A percentile compares a stretch with the other conserved stretches of the same genome.
Evolutionary conservation across 2,888 invertebrate species (phyloP).

Genomic region (Leucophenga montana): DNA sequence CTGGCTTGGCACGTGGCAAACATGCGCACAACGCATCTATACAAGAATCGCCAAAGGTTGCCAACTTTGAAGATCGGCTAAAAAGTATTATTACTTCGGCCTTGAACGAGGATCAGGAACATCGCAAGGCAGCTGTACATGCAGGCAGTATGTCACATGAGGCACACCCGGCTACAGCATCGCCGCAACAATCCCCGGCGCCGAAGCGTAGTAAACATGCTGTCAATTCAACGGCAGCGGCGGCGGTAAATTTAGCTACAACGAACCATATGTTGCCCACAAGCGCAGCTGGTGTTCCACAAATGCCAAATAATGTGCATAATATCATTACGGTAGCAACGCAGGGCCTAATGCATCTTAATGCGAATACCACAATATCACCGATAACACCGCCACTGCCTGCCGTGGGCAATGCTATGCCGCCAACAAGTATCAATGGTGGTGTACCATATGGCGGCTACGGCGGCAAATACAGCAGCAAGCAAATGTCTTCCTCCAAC

Average conservation of each 20-base stretch:
- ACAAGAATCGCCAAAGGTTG: constrained; percentile 85
- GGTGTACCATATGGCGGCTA: constrained; percentile 56
- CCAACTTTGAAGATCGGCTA: constrained; percentile 91
- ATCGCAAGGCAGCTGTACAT: constrained; percentile 62
- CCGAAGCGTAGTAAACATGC: constrained; percentile 65
- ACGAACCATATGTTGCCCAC: constrained; percentile 43
- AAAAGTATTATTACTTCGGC: constrained; percentile 91
- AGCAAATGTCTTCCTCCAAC: constrained; percentile 3
- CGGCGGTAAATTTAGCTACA: constrained; percentile 51
- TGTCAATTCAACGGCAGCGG: constrained; percentile 29
- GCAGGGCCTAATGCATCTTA: constrained; percentile 71
- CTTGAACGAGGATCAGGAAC: constrained; percentile 86
- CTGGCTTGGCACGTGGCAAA: constrained; percentile 47
- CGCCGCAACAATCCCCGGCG: constrained; percentile 57
- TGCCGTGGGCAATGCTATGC: constrained; percentile 38
- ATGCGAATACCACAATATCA: constrained; percentile 72
- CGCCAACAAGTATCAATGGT: constrained; percentile 26
- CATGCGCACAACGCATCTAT: constrained; percentile 42
- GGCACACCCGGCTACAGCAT: constrained; percentile 32
- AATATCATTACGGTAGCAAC: constrained; percentile 71
- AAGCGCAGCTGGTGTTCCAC: constrained; percentile 41
- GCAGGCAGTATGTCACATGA: constrained; percentile 33
- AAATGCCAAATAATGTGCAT: constrained; percentile 64
- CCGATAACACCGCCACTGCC: constrained; percentile 70
- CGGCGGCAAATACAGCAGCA: constrained; percentile 34